A percentile compares a stretch with the other conserved stretches of the same genome.
These are phyloP conservation scores for Clarias laeviceps DNA, from an alignment of 2,797 vertebrate genomes.

Conservation along the genomic window DNA sequence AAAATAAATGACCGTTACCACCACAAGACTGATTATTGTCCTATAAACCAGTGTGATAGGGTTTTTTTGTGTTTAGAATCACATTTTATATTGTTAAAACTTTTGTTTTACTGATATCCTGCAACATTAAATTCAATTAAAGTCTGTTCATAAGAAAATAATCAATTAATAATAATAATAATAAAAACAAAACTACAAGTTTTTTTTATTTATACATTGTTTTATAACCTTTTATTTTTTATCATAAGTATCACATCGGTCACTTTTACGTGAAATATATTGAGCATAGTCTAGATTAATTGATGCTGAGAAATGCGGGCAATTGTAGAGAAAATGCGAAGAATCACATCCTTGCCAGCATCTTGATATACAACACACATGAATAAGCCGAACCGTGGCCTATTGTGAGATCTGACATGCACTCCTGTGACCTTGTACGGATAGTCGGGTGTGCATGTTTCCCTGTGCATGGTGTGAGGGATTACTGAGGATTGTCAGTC, in stretches of 20 bases:
- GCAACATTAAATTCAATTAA: neutral
- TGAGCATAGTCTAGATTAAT: neutral
- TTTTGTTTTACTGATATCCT: neutral
- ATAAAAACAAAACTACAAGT: neutral
- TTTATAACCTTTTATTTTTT: neutral
- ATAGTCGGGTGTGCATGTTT: slow-evolving; percentile 27
- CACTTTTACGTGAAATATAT: neutral
- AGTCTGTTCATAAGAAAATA: neutral
- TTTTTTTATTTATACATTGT: neutral
- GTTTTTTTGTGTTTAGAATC: neutral
- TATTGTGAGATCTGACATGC: slow-evolving; percentile 36
- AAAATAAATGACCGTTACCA: neutral
- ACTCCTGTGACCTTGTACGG: slow-evolving; percentile 26
- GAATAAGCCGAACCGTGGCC: neutral
- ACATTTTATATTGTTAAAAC: neutral
- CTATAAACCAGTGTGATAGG: neutral
- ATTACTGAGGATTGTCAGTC: slow-evolving; percentile 74
- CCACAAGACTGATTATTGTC: no score
- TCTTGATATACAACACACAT: neutral
- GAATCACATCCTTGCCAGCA: neutral
- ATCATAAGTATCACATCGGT: neutral
- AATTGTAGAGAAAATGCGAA: neutral
- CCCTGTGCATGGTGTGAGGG: slow-evolving; percentile 53
- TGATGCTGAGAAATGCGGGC: no score
- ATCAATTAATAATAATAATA: no score